A percentile compares a stretch with the other conserved stretches of the same genome.
Evolutionary conservation across 1,140 invertebrate species (phyloP).

Genomic region (Ectropis grisescens): DNA sequence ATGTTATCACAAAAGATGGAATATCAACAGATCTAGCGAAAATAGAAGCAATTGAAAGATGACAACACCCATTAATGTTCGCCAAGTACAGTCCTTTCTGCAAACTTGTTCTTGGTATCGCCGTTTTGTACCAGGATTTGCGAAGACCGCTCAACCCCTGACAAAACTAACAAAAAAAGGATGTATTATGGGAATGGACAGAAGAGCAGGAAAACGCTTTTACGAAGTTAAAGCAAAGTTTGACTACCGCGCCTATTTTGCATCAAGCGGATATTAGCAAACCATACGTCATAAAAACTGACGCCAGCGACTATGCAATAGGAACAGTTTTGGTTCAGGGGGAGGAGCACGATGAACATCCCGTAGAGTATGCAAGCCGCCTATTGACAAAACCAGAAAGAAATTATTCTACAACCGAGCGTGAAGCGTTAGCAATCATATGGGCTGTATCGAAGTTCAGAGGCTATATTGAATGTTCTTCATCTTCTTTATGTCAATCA

Average conservation of each 20-base stretch:
- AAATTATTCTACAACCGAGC: constrained; percentile 53
- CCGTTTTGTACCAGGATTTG: not conserved
- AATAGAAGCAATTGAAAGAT: not conserved
- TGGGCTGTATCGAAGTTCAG: constrained; percentile 51
- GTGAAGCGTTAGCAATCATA: constrained; percentile 60
- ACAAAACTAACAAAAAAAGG: not conserved
- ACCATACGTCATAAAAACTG: constrained; percentile 14
- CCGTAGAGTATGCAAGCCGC: constrained; percentile 50
- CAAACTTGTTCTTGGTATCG: not conserved
- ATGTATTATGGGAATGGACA: not conserved
- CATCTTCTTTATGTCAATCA: constrained; percentile 53
- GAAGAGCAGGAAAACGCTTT: not conserved
- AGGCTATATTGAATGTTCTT: constrained; percentile 43
- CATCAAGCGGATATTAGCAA: not conserved
- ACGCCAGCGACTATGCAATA: constrained; percentile 32
- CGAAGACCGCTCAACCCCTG: not conserved
- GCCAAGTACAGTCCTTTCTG: not conserved
- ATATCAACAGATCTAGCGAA: constrained; percentile 4
- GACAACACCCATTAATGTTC: not conserved
- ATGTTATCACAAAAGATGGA: constrained; percentile 1
- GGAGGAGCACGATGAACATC: constrained; percentile 10
- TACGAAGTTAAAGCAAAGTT: not conserved
- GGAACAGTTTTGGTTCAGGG: constrained; percentile 20
- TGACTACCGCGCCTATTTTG: not conserved
- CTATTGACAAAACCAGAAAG: constrained; percentile 42